These are phyloP conservation scores for Hyalella azteca DNA, from an alignment of 2,888 invertebrate genomes.

Conservation along the genomic window DNA sequence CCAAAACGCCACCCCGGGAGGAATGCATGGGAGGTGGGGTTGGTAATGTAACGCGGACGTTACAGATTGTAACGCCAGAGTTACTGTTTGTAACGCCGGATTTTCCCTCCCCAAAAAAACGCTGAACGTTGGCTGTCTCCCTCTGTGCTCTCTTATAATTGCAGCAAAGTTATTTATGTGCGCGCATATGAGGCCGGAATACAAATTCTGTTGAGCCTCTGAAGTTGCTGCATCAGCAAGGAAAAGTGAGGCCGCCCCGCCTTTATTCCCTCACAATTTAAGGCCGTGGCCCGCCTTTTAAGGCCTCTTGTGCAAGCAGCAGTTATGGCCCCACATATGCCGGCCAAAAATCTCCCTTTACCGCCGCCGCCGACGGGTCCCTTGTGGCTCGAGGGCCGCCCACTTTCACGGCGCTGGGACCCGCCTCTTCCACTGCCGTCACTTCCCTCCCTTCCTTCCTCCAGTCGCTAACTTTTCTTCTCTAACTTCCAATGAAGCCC, in stretches of 20 bases:
- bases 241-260: neutral
- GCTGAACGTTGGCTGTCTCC: no score
- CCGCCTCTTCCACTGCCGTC: no score
- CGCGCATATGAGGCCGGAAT: conserved; percentile 14
- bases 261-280: conserved; percentile 19
- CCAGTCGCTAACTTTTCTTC: no score
- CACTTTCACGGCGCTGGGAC: neutral
- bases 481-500: neutral
- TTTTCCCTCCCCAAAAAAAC: no score
- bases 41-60: no score
- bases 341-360: neutral
- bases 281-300: neutral
- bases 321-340: conserved; percentile 4
- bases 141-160: conserved; percentile 13
- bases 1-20: no score
- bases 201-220: conserved; percentile 19
- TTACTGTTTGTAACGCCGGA: no score
- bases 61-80: no score
- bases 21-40: no score
- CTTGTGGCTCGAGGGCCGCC: neutral
- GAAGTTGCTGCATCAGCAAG: conserved; percentile 22
- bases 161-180: conserved; percentile 28
- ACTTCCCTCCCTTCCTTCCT: no score
- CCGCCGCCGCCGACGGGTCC: neutral
- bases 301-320: neutral